phyloP scores from a whole-genome alignment of 2,113 vertebrate genomes.

The Pseudopipra pipra region DNA sequence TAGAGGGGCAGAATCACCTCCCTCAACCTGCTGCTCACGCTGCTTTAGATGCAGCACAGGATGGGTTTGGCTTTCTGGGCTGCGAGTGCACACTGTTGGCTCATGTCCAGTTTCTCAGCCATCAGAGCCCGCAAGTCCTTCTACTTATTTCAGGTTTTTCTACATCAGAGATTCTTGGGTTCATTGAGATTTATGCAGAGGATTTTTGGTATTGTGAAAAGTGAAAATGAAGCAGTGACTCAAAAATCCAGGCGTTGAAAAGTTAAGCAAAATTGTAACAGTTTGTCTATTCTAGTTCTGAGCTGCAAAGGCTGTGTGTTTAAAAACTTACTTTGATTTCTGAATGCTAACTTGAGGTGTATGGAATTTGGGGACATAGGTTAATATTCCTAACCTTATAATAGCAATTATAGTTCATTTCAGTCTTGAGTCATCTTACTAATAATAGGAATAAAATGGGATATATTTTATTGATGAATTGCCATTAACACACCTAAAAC shows the following conservation, averaged over 20 bases:
- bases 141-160: neutral
- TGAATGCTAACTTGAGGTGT: neutral
- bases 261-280: neutral
- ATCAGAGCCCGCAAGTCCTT: neutral
- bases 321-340: neutral
- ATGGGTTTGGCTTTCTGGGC: neutral
- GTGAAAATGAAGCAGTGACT: neutral
- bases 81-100: neutral
- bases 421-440: neutral
- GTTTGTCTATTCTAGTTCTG: neutral
- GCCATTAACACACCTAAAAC: neutral
- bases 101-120: neutral
- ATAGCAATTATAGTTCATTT: neutral
- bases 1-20: neutral
- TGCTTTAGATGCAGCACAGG: neutral
- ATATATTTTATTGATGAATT: neutral
- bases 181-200: neutral
- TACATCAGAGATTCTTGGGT: neutral
- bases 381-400: neutral
- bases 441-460: neutral
- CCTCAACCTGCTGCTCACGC: accelerated
- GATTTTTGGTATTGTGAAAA: neutral
- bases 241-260: neutral
- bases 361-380: neutral
- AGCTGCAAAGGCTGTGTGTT: neutral